Base-by-base conservation (phyloP, 2,888 invertebrate genomes). In the Hyposoter didymator region DNA sequence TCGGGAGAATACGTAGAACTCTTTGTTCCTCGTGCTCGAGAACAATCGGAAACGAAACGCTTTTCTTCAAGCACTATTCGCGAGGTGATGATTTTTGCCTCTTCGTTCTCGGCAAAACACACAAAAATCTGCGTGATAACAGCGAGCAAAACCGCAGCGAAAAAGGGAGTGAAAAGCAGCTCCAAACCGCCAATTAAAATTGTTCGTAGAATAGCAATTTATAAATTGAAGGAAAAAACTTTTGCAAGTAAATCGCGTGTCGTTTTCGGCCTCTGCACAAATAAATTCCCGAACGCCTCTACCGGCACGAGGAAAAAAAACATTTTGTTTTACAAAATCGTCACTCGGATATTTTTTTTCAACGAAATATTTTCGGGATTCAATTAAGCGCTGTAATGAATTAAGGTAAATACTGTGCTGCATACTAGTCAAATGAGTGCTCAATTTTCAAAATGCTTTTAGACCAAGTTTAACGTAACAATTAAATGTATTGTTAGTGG, bases 11-110 rank as follows among this genome's bases (percentile, higher is more conserved):
- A 59, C 45, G 52, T 39, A 14, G 52, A 14, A 66, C 32, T 72
- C 82, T 85, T 85, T 85, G 79, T 85, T 79, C 67, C 39, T 69
- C 64, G 17, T 43, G 59, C 43, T 72, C 64, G 62, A 66, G 82
- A 82, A 85, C 82, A 85, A 85, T 85, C 70, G 72, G 47, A 49
- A 75, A 49, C 70, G 47, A 79, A 82, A 79, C 76, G 78, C 49
- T 82, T 70, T 73, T 67, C 70, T 55, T 47, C 8, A 62, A 76
- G 78, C 72, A 43, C 78, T 74, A 74, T 69, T 69, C 69, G 43
- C 62, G 69, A 70, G 62, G 47, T 28, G 72, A 82, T 75, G 47
- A 79, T 82, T 70, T 70, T 66, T 43, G 70, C 55, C 47, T 55
- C 45, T 55, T 39, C n/a, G 49, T 73, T 73, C 64, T 19, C 62